Base-by-base conservation (phyloP, 30 jellyfish, hydroid and myxozoan species). In the Cassiopea andromeda region DNA sequence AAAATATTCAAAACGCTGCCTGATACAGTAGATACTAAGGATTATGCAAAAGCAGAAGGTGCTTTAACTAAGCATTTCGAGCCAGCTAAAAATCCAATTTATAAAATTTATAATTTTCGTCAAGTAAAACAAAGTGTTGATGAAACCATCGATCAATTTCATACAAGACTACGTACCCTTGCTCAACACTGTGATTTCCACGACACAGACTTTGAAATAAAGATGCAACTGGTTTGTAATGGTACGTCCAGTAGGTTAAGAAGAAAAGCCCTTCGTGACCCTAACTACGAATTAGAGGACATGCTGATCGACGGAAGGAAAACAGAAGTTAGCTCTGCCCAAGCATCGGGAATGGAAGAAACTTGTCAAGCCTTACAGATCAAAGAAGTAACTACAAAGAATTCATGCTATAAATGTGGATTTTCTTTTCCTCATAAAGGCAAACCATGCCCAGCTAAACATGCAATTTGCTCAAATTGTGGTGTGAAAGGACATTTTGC, bases 401-500 rank as follows among this genome's bases (percentile, higher is more conserved):
- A 18, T 17, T 43, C 78, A 16, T 84, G 92, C 61, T 84, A 71
- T 45, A 82, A 59, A 54, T 74, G 92, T 71, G 85, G 86, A 45
- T 49, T 71, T 47, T 70, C 80, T 12, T 84, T 46, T 58, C 92
- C 85, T 49, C 87, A 84, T 54, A 9, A 8, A 5, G 38, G 49
- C 60, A 44, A 71, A 54, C 92, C 91, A 73, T 84, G 92, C 78
- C 85, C 86, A 15, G 85, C 86, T 46, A 73, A 43, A 70, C 82
- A 84, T 1, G 86, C 92, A 17, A 19, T 7, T 70, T 84, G 85
- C 82, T 84, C 77, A 46, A 49, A 73, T 70, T 84, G 92, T 73
- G 92, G 86, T 14, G 38, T 70, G 46, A 84, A 48, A 48, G 86
- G 92, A 46, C 92, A 84, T 84, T 84, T 84, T 73, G 92, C 92